A percentile compares a stretch with the other conserved stretches of the same genome.
These are phyloP conservation scores for Rhabdophis nuchalis DNA, from an alignment of 2,797 vertebrate species.

Conservation along the genomic window DNA sequence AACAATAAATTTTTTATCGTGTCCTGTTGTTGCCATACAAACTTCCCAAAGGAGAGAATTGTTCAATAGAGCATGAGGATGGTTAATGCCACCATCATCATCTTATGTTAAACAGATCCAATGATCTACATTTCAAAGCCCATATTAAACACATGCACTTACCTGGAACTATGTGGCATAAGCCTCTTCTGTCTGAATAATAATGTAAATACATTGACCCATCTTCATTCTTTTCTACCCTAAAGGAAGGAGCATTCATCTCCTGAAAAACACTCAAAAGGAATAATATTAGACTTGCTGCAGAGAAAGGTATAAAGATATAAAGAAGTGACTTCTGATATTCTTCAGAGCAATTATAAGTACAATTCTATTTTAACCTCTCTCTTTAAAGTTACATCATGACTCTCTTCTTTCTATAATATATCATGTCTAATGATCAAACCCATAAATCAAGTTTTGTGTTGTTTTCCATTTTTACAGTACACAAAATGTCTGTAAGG, in stretches of 20 bases:
- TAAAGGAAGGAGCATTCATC: constrained; percentile 77
- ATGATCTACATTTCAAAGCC: not conserved
- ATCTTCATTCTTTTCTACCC: constrained; percentile 75
- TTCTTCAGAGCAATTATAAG: not conserved
- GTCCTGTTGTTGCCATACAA: not conserved
- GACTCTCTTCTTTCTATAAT: not conserved
- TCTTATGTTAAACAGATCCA: not conserved
- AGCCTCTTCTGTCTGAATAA: constrained; percentile 76
- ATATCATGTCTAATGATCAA: not conserved
- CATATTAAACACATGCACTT: not conserved
- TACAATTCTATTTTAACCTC: not conserved
- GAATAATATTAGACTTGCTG: not conserved
- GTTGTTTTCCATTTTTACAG: not conserved
- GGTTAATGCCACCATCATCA: not conserved
- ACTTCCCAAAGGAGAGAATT: not conserved
- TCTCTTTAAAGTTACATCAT: not conserved
- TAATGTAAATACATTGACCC: constrained; percentile 74
- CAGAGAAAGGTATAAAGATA: not conserved
- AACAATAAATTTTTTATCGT: not conserved
- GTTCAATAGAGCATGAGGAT: not conserved
- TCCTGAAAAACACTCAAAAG: constrained; percentile 60
- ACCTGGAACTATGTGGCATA: constrained; percentile 77
- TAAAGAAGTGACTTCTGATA: not conserved
- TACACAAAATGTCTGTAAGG: not conserved
- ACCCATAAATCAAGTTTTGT: no score